Conservation (phyloP, 2,797 vertebrate genomes). For the Esox masquinongy region DNA sequence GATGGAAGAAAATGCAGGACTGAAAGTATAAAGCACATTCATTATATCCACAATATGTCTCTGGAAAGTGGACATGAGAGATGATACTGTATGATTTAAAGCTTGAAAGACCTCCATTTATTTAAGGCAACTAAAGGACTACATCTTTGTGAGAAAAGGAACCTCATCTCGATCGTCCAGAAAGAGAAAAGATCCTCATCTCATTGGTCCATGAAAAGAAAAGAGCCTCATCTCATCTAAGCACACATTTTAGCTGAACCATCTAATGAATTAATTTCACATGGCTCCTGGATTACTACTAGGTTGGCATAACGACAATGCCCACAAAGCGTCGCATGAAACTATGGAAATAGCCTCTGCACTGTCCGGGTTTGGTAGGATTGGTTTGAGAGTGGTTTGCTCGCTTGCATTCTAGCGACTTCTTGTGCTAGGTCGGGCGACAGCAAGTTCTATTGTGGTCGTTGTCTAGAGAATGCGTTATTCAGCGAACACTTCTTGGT, state of each 20-base stretch:
- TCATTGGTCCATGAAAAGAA: not conserved
- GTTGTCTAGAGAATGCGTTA: too few relatives aligned
- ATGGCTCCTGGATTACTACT: too few relatives aligned
- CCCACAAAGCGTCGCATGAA: too few relatives aligned
- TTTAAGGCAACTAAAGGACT: not conserved
- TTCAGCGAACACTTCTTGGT: too few relatives aligned
- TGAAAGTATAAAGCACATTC: not conserved
- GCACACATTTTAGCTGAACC: not conserved
- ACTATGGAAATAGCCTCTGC: too few relatives aligned
- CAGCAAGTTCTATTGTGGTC: too few relatives aligned
- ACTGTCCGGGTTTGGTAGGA: too few relatives aligned
- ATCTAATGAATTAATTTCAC: not conserved
- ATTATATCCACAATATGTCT: not conserved
- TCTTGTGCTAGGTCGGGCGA: too few relatives aligned
- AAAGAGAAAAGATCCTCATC: not conserved
- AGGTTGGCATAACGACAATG: too few relatives aligned
- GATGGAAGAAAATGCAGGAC: constrained; percentile 12
- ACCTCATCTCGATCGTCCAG: not conserved
- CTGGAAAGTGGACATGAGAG: not conserved
- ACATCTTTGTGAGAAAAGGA: too few relatives aligned
- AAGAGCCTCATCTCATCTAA: not conserved
- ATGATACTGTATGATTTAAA: not conserved
- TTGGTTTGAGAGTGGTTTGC: too few relatives aligned
- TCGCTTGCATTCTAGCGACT: too few relatives aligned
- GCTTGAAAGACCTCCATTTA: not conserved